phyloP scores from a whole-genome alignment of 1,140 invertebrate species.

The Ceratina japonica region DNA sequence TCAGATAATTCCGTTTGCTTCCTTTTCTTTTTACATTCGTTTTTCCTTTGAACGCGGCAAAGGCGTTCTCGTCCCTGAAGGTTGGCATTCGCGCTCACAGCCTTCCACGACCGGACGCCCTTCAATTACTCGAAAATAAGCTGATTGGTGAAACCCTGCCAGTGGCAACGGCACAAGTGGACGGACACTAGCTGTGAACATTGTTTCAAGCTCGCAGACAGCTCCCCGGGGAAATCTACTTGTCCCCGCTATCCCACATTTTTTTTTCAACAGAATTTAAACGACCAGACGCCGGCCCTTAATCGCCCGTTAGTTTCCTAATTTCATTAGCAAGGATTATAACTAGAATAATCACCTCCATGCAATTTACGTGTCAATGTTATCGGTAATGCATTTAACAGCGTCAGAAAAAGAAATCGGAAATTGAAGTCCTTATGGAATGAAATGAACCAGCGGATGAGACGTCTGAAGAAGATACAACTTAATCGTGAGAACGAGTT shows the following conservation, averaged over 20 bases:
- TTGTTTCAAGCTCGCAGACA: slow-evolving; percentile 15
- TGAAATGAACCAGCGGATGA: too few species aligned
- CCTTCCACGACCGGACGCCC: slow-evolving; percentile 59
- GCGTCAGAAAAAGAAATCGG: too few species aligned
- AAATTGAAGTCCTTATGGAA: too few species aligned
- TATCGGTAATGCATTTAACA: too few species aligned
- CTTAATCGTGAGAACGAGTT: neutral
- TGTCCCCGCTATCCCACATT: neutral
- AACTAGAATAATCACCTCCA: too few species aligned
- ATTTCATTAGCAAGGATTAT: neutral
- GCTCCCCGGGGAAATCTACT: slow-evolving; percentile 17
- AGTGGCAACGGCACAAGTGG: slow-evolving; percentile 36
- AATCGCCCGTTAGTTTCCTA: neutral
- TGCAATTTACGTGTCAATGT: too few species aligned
- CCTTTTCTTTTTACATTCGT: neutral
- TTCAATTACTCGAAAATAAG: slow-evolving; percentile 65
- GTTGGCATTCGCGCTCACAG: slow-evolving; percentile 36
- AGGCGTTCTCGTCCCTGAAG: slow-evolving; percentile 45
- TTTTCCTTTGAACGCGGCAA: neutral
- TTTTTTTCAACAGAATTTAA: neutral
- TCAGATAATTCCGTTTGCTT: too few species aligned
- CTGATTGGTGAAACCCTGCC: slow-evolving; percentile 62
- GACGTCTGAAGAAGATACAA: neutral
- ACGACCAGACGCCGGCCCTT: too few species aligned
- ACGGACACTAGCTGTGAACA: slow-evolving; percentile 14